Base-by-base conservation (phyloP, 1,140 invertebrate genomes). In the Temnothorax longispinosus region DNA sequence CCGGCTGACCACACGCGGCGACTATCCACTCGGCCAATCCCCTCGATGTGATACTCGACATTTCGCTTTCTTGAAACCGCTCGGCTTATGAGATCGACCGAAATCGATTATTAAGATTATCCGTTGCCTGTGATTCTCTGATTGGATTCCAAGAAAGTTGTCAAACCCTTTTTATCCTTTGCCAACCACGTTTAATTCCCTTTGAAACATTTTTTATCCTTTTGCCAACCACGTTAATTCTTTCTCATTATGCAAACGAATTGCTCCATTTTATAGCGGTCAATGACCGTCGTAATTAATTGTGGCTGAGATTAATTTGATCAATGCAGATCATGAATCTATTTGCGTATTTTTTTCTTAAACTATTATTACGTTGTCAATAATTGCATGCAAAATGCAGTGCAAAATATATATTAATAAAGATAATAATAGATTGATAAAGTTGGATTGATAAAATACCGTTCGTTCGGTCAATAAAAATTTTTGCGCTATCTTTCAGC, bases 1-100 rank as follows among this genome's bases (percentile, higher is more conserved):
- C 21, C 21, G 62, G 56, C 44, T 81, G 80, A 75, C 80, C 80
- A 74, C 54, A 38, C 69, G 64, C 81, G 72, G 50, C 60, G 54
- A 35, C 60, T 38, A 41, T 67, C 44, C 75, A 8, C 65, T 13
- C 27, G 38, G 38, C 65, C 54, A 82, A 74, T 75, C 38, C 27
- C 41, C 10, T 21, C n/a, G 69, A 64, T 27, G 38, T 58, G 52
- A 74, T 18, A 60, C 41, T 13, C 78, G 67, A 60, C 67, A 13
- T 81, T 71, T 74, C 15, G 69, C 27, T 47, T 84, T 41, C 80
- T 75, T 75, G 13, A 60, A 54, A 41, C 3, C 32, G 32, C 18
- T 3, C 47, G 62, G 27, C 60, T 67, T 80, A 52, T 50, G 38
- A 11, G 18, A 67, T 27, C 64, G 64, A 56, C 3, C 44, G n/a